Evolutionary conservation across 2,888 invertebrate genomes (phyloP).

Genomic region (Pemphredon lugubris): DNA sequence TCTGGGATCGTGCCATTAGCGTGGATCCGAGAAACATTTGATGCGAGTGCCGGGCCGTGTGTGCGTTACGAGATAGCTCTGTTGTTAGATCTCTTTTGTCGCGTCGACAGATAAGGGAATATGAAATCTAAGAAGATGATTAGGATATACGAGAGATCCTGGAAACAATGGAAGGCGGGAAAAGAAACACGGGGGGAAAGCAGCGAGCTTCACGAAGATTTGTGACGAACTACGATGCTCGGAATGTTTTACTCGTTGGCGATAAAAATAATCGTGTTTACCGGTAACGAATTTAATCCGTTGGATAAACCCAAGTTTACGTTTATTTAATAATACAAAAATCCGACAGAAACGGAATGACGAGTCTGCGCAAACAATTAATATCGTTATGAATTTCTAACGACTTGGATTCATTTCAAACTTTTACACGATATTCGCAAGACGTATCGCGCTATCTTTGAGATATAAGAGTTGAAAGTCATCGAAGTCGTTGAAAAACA

Average conservation of each 20-base stretch:
- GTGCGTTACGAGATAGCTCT: constrained; percentile 49
- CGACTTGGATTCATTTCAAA: no score
- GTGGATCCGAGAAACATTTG: constrained; percentile 46
- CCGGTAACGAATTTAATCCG: no score
- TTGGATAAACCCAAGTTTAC: no score
- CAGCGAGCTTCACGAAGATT: constrained; percentile 21
- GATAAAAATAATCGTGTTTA: no score
- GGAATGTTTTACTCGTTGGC: neutral
- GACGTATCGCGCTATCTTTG: no score
- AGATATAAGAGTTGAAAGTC: no score
- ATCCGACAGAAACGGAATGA: no score
- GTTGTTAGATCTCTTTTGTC: constrained; percentile 46
- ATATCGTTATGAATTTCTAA: no score
- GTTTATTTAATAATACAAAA: no score
- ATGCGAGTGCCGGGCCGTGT: constrained; percentile 29
- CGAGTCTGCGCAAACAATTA: no score
- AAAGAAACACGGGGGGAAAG: constrained; percentile 27
- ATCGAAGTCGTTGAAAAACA: no score
- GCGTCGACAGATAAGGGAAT: constrained; percentile 34
- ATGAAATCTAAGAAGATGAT: constrained; percentile 42
- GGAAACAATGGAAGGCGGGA: constrained; percentile 41
- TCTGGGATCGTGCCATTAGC: constrained; percentile 58
- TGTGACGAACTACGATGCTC: neutral
- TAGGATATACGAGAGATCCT: constrained; percentile 26
- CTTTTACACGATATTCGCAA: no score